Conservation (phyloP, 2,113 vertebrate species). For the Crotalus helleri region DNA sequence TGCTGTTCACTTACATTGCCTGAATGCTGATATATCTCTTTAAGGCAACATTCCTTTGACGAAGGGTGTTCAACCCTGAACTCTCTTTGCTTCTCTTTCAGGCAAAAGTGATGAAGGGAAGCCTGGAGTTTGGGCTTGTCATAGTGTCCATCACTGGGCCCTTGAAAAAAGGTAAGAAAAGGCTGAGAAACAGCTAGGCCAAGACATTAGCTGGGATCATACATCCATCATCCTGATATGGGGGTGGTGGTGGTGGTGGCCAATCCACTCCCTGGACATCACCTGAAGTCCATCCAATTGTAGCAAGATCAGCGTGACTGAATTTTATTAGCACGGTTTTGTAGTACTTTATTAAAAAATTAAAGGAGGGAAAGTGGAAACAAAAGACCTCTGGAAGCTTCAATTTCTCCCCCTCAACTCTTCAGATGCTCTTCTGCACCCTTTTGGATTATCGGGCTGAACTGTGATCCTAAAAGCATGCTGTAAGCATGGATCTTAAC, state of each 20-base stretch:
- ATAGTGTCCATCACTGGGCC: not conserved
- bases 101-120: slow-evolving; percentile 1
- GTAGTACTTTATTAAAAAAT: not conserved
- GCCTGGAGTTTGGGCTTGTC: not conserved
- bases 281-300: not conserved
- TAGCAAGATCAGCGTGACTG: not conserved
- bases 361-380: not conserved
- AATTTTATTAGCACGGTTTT: not conserved
- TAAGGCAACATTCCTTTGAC: not conserved
- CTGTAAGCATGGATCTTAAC: not conserved
- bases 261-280: not conserved
- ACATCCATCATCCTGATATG: not conserved
- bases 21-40: not conserved
- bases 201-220: not conserved
- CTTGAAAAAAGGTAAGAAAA: not conserved
- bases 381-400: not conserved
- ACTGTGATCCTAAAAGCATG: not conserved
- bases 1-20: not conserved
- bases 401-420: not conserved
- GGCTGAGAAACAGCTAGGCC: not conserved
- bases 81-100: not conserved
- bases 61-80: not conserved
- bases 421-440: not conserved
- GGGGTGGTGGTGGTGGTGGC: not conserved
- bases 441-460: not conserved